These are phyloP conservation scores for Andricus quercusramuli DNA, from an alignment of 2,888 invertebrate genomes.

Conservation along the genomic window DNA sequence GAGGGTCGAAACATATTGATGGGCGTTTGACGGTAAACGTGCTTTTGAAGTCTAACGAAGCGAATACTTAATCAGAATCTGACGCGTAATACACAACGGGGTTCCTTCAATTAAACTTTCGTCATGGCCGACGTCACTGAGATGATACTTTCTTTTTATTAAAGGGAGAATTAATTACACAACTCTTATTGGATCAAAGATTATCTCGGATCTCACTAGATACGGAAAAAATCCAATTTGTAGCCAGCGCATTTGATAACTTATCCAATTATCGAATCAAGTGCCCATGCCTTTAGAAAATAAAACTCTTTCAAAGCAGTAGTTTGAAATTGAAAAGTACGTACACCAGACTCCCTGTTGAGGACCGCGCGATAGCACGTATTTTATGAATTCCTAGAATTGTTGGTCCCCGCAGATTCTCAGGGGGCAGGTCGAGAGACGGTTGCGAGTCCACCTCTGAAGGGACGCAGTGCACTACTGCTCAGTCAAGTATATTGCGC, in stretches of 20 bases:
- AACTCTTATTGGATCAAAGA: constrained; percentile 54
- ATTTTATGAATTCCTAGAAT: no score
- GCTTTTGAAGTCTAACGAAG: constrained; percentile 17
- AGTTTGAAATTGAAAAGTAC: not conserved
- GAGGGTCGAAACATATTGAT: not conserved
- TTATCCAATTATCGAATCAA: not conserved
- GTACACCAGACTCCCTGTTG: no score
- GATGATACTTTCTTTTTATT: constrained; percentile 42
- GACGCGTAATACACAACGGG: constrained; percentile 15
- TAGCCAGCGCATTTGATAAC: not conserved
- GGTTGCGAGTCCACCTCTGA: no score
- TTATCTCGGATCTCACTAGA: constrained; percentile 50
- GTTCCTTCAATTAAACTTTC: constrained; percentile 33
- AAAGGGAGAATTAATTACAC: constrained; percentile 48
- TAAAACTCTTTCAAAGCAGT: not conserved
- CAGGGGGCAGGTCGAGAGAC: no score
- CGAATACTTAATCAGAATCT: constrained; percentile 35
- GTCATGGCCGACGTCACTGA: not conserved
- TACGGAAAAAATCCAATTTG: not conserved
- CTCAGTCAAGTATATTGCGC: no score
- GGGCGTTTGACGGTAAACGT: not conserved
- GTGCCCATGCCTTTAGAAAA: not conserved
- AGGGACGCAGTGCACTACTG: no score
- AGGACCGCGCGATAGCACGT: no score
- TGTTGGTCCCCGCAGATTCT: no score